Base-by-base conservation (phyloP, 1,140 invertebrate species). In the Bombus cullumanus region DNA sequence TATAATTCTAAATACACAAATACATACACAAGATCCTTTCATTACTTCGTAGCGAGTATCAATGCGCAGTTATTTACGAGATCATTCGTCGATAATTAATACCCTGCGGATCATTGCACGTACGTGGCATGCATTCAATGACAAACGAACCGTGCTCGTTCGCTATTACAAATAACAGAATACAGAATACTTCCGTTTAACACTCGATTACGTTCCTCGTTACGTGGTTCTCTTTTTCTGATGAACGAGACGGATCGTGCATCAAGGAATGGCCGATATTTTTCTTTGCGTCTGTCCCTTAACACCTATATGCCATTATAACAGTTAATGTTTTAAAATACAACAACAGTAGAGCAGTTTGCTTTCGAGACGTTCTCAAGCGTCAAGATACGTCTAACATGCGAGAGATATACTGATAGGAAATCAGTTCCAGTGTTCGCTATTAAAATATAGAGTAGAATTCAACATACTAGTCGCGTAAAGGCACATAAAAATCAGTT, bases 1-100 rank as follows among this genome's bases (percentile, higher is more conserved):
- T 89, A 88, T 89, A 92, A 90, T 89, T 92, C 78, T 92, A 92
- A 86, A 92, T 88, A 88, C 86, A 92, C 90, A 86, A 89, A 89
- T 91, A 92, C 91, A 92, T 91, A 91, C 86, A 91, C 83, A 88
- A 78, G 22, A 82, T 91, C 86, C 88, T 83, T 85, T 91, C 90
- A 90, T 91, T 91, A 90, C 68, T 91, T 90, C 80, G 87, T 85
- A 88, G 87, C 86, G 84, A 92, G 84, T 69, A 84, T 81, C 68
- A 64, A 88, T 88, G 90, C 89, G 85, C 90, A 90, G 87, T 81
- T 64, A 47, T 86, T n/a, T 78, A 73, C 79, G 90, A 89, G 83
- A 90, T 85, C 89, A 81, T 89, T 85, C 68, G 57, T 71, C 73
- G 59, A 89, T 62, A 84, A 78, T 88, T 86, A 69, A 86, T 82